Base-by-base conservation (phyloP, 2,888 invertebrate genomes). In the Deroplatys truncata region DNA sequence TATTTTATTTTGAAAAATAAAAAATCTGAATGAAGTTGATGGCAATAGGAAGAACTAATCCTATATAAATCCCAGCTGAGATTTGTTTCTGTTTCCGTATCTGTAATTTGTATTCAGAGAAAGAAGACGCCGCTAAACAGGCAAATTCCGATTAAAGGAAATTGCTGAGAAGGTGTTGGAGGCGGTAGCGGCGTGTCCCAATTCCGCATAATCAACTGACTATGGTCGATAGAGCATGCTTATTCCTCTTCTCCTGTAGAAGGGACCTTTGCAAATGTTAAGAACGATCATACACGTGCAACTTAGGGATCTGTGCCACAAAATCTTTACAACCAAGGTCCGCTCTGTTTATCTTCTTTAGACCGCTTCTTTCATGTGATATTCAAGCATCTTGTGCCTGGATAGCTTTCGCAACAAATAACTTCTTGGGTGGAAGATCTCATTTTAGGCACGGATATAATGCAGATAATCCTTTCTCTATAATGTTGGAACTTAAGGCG, bases 71-170 rank as follows among this genome's bases (percentile, higher is more conserved):
- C 56, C 16, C 56, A 72, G 56, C 20, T 72, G 20, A 20, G 25
- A 20, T 5, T 72, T 25, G 25, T 72, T 20, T 72, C 56, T 25
- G 56, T 72, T 72, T 72, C 82, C 82, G 49, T 49, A 85, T 85
- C 43, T 49, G 85, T 49, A 85, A 85, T 85, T 85, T 49, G 82
- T 82, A 82, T 87, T 87, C 87, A 87, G 31, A 87, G 82, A 82
- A 31, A 31, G 56, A 16, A 87, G 82, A 87, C 82, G 87, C 31
- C 29, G 86, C 82, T 86, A 82, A 86, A 82, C 43, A 87, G 82
- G 31, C 82, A 82, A 87, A 87, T 87, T 87, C 82, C 87, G 87
- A 82, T 87, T 31, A 31, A 87, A 87, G 82, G 82, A 87, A 82
- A 87, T 87, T 82, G 82, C 82, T 31, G 35, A 31, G 82, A 82